phyloP scores from a whole-genome alignment of 2,797 vertebrate genomes.

The Clarias platycephalus region DNA sequence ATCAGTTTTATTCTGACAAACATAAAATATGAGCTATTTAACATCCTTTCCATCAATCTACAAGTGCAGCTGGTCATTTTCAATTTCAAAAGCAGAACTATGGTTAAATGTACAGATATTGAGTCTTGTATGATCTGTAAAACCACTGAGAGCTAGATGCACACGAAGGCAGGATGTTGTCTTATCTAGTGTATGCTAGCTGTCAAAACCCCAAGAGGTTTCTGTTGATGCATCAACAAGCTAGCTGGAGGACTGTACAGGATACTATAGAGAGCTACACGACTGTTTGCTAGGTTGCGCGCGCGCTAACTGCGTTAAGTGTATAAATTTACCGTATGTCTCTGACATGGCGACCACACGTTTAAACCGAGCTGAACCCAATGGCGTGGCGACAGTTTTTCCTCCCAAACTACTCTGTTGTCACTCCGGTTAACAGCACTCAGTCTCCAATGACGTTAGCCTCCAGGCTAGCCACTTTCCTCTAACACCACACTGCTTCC shows the following conservation, averaged over 20 bases:
- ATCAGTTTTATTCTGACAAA: background rate
- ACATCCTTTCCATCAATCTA: background rate
- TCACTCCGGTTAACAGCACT: constrained; percentile 51
- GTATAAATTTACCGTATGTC: constrained; percentile 76
- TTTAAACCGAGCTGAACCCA: constrained; percentile 54
- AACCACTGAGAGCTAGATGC: background rate
- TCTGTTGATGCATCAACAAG: constrained; percentile 22
- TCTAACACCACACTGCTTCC: constrained; percentile 65
- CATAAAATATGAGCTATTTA: background rate
- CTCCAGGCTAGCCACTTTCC: constrained; percentile 43
- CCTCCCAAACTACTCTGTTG: constrained; percentile 38
- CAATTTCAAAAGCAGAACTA: background rate
- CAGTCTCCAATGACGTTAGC: constrained; percentile 36
- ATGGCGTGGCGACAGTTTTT: constrained; percentile 47
- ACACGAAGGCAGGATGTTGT: background rate
- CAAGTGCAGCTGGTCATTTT: too few species aligned
- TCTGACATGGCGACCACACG: constrained; percentile 78
- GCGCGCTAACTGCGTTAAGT: background rate
- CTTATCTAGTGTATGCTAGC: background rate
- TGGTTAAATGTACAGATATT: background rate
- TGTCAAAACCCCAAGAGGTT: constrained; percentile 24
- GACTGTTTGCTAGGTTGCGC: background rate
- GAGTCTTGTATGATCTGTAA: background rate
- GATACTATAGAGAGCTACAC: constrained; percentile 11
- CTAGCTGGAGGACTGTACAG: background rate